Evolutionary conservation across 2,797 vertebrate species (phyloP), one percentile per base, ranked within the genome.

Genomic region (Mallotus villosus): DNA sequence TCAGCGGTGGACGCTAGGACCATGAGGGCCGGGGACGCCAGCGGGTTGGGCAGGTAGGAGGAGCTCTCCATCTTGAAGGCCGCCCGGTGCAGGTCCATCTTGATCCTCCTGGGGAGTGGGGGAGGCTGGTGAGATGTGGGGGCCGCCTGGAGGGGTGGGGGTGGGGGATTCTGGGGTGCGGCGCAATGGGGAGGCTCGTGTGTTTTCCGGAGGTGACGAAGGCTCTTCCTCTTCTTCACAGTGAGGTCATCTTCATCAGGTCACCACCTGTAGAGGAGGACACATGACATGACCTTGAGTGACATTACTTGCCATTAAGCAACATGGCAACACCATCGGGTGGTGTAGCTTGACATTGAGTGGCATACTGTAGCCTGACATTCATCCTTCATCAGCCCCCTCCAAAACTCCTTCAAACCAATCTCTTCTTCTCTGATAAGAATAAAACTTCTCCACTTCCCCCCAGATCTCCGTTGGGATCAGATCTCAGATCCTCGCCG

Each of bases 21-120:
- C 98, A 99, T 99, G 77, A 99, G 91, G 2, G 98, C 98, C 6
- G 98, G 98, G 53, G 98, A 99, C 53, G 98, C 96, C 91, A 99
- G 88, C 0, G 98, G 98, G 86, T 98, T 98, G 88, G 97, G 98
- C 82, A 99, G 93, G 79, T 99, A 99, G 88, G 98, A 98, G 81
- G 98, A 98, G 92, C 95, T 99, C 95, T 99, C 98, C 97, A 99
- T 99, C 93, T 99, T 99, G 95, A 99, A 99, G 74, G 98, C 96
- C 83, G 97, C 97, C 92, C 97, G 94, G 93, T 99, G 98, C 92
- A 99, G 96, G 94, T 99, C 98, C 98, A 99, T 99, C 67, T 79
- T 84, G 91, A 89, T 84, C 76, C 62, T 78, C 83, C 17, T 85
- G 57, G 67, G 73, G 85, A 81, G 85, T 84, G 83, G 9, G 0